Conservation (phyloP, 1,140 invertebrate species). For the Apis cerana region DNA sequence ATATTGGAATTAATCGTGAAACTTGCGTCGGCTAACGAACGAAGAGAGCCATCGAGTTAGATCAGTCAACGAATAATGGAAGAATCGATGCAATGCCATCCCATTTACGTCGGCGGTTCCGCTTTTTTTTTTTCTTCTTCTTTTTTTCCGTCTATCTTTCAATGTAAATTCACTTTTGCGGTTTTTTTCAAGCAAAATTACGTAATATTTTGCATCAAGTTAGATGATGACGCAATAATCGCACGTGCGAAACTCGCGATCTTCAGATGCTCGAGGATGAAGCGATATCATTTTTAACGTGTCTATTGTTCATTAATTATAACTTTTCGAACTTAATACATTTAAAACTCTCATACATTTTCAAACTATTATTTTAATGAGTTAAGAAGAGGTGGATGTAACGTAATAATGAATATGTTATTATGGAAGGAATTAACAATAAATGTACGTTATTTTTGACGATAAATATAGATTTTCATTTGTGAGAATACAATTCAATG, state of each 20-base stretch:
- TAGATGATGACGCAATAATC: not conserved
- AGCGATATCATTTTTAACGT: not conserved
- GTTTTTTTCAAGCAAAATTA: not conserved
- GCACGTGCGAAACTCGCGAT: not conserved
- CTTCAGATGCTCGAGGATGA: no score
- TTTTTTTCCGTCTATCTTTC: not conserved
- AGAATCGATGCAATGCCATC: conserved; percentile 58
- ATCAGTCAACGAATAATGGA: conserved; percentile 67
- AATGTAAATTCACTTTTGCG: not conserved
- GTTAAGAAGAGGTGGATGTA: no score
- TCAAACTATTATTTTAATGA: no score
- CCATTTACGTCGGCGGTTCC: not conserved
- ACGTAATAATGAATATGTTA: no score
- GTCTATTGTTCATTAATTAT: not conserved
- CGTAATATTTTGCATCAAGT: no score
- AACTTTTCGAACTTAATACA: not conserved
- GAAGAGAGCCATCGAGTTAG: conserved; percentile 59
- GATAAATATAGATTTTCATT: no score
- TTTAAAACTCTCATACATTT: not conserved
- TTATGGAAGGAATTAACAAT: no score
- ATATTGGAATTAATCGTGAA: conserved; percentile 68
- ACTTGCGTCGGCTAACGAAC: conserved; percentile 60
- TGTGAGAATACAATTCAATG: no score
- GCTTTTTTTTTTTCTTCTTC: not conserved
- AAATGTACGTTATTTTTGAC: no score